phyloP scores from a whole-genome alignment of 2,888 invertebrate species.

The Acrocyrtus sp. region DNA sequence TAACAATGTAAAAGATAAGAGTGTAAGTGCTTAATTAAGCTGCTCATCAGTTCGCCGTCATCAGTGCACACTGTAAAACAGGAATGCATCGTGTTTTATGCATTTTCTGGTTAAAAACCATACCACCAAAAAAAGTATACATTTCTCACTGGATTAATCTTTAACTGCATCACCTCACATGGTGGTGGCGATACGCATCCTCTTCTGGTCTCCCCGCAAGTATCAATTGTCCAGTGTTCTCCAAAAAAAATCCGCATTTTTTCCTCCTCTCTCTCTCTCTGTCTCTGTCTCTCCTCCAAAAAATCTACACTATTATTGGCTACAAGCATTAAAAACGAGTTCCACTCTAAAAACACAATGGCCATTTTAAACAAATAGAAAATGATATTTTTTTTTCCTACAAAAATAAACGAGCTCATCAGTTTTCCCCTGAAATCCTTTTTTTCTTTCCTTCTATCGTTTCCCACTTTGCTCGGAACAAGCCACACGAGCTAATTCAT shows the following conservation, averaged over 20 bases:
- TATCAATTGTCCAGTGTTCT: slow-evolving; percentile 35
- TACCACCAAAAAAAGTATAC: not conserved
- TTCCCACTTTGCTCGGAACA: not conserved
- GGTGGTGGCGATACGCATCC: slow-evolving; percentile 33
- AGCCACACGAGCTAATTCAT: slow-evolving; percentile 35
- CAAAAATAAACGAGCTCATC: slow-evolving; percentile 4
- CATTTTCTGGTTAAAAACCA: not conserved
- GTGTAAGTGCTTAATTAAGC: too few species aligned
- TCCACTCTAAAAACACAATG: too few species aligned
- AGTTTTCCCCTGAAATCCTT: not conserved
- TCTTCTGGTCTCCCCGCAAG: slow-evolving; percentile 10
- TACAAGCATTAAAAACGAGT: too few species aligned
- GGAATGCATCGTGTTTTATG: too few species aligned
- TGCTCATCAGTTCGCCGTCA: too few species aligned
- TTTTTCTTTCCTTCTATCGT: not conserved
- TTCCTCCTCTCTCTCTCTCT: not conserved
- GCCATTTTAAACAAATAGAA: not conserved
- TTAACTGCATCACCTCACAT: slow-evolving; percentile 48
- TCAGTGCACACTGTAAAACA: too few species aligned
- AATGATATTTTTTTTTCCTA: not conserved
- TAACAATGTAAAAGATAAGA: too few species aligned
- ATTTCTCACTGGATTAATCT: slow-evolving; percentile 50
- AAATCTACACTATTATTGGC: too few species aligned
- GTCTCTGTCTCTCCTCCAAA: slow-evolving; percentile 2
- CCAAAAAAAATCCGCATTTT: slow-evolving; percentile 11